Conservation (phyloP, 2,113 vertebrate genomes). For the Pontoporia blainvillei region DNA sequence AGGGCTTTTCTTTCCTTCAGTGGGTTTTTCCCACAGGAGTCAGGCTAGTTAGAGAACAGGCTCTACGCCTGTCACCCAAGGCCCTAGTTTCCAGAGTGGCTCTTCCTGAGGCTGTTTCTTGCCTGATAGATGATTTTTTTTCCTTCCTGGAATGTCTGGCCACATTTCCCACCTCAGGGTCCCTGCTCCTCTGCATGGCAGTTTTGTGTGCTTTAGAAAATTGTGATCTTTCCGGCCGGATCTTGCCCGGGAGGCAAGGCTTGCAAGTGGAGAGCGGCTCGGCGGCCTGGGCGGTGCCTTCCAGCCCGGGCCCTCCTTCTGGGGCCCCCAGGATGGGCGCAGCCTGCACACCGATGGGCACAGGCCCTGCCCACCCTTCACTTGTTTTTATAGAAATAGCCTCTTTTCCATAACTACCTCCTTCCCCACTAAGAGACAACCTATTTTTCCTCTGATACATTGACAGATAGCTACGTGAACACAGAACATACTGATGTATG, state of each 20-base stretch:
- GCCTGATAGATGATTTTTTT: not conserved
- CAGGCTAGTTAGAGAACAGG: no score
- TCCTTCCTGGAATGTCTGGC: not conserved
- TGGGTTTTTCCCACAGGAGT: accelerated
- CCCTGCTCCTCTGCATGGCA: not conserved
- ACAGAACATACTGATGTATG: accelerated
- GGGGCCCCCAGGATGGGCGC: not conserved
- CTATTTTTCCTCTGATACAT: not conserved
- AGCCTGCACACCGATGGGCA: no score
- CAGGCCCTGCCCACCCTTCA: not conserved
- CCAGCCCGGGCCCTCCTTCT: not conserved
- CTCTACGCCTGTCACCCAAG: not conserved
- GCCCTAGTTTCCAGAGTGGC: not conserved
- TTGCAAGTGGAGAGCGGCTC: no score
- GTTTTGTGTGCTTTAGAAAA: not conserved
- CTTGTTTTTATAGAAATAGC: not conserved
- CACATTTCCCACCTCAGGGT: not conserved
- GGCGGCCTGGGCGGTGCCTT: not conserved
- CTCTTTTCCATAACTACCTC: not conserved
- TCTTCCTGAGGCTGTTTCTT: not conserved
- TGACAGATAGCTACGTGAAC: not conserved
- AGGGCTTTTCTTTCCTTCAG: not conserved
- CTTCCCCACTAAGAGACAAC: not conserved
- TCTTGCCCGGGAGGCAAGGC: accelerated
- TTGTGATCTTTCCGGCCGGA: accelerated